Percentiles rank a stretch among this genome's conserved stretches.
Conservation (phyloP, 1,140 invertebrate species). For the Dendrolimus punctatus region DNA sequence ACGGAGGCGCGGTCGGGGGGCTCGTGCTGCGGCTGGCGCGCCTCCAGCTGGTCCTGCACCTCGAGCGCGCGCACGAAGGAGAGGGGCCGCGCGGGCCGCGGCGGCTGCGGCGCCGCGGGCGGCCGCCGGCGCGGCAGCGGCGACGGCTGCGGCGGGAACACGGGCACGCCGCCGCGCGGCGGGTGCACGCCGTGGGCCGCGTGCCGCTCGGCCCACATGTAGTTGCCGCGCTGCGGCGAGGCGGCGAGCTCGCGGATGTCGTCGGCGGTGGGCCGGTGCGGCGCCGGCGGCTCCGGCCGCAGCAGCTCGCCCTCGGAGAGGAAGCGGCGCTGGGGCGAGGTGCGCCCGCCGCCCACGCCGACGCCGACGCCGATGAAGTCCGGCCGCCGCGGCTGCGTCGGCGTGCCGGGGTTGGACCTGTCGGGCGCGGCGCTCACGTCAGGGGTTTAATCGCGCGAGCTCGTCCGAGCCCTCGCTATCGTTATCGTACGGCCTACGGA, state of each 20-base stretch:
- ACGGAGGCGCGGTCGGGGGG: conserved; percentile 90
- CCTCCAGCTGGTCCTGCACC: conserved; percentile 88
- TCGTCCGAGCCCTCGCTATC: conserved; percentile 66
- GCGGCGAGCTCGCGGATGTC: conserved; percentile 85
- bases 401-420: conserved; percentile 92
- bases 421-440: conserved; percentile 56
- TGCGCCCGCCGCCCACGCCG: conserved; percentile 73
- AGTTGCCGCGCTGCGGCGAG: conserved; percentile 86
- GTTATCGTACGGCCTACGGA: conserved; percentile 70
- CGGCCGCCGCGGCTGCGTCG: conserved; percentile 87
- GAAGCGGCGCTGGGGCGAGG: conserved; percentile 84
- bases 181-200: conserved; percentile 47
- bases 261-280: conserved; percentile 77
- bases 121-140: conserved; percentile 32
- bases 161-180: conserved; percentile 33
- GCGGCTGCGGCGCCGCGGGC: conserved; percentile 76
- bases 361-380: conserved; percentile 87
- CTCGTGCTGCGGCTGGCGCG: conserved; percentile 70
- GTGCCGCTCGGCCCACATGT: conserved; percentile 88
- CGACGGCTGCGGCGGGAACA: conserved; percentile 28
- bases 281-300: conserved; percentile 75
- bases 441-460: conserved; percentile 68
- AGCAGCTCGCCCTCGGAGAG: conserved; percentile 89
- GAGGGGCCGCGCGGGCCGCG: conserved; percentile 85
- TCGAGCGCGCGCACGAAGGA: conserved; percentile 94